These are phyloP conservation scores for Astyanax mexicanus DNA, from an alignment of 2,797 vertebrate genomes.

Conservation along the genomic window DNA sequence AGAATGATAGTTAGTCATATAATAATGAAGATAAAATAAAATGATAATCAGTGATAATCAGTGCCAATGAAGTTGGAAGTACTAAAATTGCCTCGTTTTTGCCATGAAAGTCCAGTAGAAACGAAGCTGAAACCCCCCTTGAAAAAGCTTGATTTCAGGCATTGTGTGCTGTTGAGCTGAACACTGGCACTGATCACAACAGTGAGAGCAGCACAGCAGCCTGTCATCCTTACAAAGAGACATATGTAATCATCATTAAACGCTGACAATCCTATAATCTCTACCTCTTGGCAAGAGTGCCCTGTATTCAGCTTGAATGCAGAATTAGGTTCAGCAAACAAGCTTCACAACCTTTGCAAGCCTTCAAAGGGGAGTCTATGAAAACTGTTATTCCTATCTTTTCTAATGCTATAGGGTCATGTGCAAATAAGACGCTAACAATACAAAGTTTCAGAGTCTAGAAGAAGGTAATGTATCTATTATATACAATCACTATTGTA, in stretches of 20 bases:
- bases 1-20: too few relatives aligned
- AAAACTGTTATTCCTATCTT: background rate
- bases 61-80: background rate
- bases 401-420: too few relatives aligned
- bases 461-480: background rate
- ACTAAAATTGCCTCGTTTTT: background rate
- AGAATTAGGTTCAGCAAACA: constrained; percentile 25
- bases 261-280: constrained; percentile 41
- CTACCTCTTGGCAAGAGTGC: constrained; percentile 21
- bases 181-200: constrained; percentile 20
- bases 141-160: constrained; percentile 34
- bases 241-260: constrained; percentile 49
- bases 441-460: background rate
- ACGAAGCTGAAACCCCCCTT: too few relatives aligned
- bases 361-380: too few relatives aligned
- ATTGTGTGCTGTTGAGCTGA: background rate
- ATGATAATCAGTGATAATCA: too few relatives aligned
- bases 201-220: constrained; percentile 28
- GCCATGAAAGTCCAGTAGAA: background rate
- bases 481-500: background rate
- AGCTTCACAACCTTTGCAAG: background rate
- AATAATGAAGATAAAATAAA: background rate
- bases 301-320: background rate
- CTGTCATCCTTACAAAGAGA: constrained; percentile 28
- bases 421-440: too few relatives aligned